A percentile compares a stretch with the other conserved stretches of the same genome.
phyloP scores from a whole-genome alignment of 2,888 invertebrate species.

The Torymus aiolomorphi region DNA sequence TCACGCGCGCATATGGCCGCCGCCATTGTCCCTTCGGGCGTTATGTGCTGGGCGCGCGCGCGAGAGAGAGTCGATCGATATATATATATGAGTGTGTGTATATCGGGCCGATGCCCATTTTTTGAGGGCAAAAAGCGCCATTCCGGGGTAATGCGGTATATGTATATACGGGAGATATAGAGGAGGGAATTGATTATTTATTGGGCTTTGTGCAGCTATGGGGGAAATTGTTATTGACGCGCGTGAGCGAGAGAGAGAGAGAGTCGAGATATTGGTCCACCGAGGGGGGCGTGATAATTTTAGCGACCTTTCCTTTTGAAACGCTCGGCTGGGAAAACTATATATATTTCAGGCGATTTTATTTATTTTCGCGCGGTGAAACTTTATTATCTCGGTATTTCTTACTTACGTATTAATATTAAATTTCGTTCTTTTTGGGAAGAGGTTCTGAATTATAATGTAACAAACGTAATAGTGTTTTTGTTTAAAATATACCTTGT shows the following conservation, averaged over 20 bases:
- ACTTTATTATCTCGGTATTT: too few species aligned
- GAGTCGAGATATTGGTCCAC: too few species aligned
- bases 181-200: constrained; percentile 37
- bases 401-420: too few species aligned
- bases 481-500: too few species aligned
- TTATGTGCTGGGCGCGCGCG: not conserved
- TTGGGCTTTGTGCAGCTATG: not conserved
- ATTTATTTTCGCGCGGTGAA: too few species aligned
- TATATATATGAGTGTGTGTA: not conserved
- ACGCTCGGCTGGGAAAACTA: constrained; percentile 2
- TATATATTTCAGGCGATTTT: constrained; percentile 1
- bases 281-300: not conserved
- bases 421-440: too few species aligned
- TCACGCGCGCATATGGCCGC: not conserved
- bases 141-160: constrained; percentile 9
- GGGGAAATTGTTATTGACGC: constrained; percentile 19
- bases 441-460: too few species aligned
- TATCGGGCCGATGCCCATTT: constrained; percentile 10
- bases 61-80: constrained; percentile 20
- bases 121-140: constrained; percentile 24
- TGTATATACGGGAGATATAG: not conserved
- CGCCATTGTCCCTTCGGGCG: too few species aligned
- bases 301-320: not conserved
- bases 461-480: too few species aligned
- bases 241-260: not conserved